phyloP scores from a whole-genome alignment of 2,797 vertebrate species.

The Sebastolobus altivelis region DNA sequence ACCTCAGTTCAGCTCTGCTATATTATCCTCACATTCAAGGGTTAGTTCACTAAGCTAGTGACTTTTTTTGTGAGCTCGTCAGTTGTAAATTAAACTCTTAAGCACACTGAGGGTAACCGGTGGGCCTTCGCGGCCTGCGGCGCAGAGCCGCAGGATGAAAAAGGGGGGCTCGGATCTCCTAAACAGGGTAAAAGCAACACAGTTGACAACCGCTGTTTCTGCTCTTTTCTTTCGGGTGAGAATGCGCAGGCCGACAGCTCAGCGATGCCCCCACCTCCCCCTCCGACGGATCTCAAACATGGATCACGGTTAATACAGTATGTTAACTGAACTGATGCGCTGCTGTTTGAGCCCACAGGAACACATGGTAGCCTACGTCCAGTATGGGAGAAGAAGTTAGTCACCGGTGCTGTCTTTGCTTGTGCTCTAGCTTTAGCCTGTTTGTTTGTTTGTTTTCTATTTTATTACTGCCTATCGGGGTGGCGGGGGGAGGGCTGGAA shows the following conservation, averaged over 20 bases:
- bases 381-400: constrained; percentile 48
- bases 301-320: constrained; percentile 31
- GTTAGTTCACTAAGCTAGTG: constrained; percentile 27
- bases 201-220: constrained; percentile 30
- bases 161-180: constrained; percentile 39
- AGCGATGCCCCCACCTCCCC: constrained; percentile 6
- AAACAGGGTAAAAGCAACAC: constrained; percentile 63
- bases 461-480: constrained; percentile 64
- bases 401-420: constrained; percentile 74
- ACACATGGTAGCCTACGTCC: constrained; percentile 52
- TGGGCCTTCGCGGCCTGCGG: constrained; percentile 9
- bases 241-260: constrained; percentile 35
- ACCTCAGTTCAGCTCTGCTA: constrained; percentile 57
- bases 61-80: constrained; percentile 46
- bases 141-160: constrained; percentile 34
- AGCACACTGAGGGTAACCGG: constrained; percentile 69
- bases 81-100: constrained; percentile 65
- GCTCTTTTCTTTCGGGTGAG: constrained; percentile 29
- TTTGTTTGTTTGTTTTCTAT: constrained; percentile 65
- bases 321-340: constrained; percentile 34
- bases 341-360: constrained; percentile 58
- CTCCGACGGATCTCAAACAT: constrained; percentile 40
- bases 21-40: constrained; percentile 39
- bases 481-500: constrained; percentile 38
- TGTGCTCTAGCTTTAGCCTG: constrained; percentile 75